Conservation (phyloP, 1,140 invertebrate genomes). For the Drosophila pachea region DNA sequence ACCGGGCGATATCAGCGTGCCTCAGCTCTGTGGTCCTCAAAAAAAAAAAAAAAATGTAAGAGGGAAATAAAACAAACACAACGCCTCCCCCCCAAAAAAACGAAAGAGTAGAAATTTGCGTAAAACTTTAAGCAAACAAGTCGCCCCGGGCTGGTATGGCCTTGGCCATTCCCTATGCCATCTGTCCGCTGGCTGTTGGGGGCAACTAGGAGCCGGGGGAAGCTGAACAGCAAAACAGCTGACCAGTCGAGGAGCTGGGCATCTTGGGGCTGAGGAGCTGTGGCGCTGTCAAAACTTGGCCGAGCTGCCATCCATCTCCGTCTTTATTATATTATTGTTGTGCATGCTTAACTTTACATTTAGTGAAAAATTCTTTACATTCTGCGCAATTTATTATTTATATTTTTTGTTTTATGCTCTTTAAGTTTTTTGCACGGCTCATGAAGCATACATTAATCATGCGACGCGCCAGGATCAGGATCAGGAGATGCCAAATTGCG, state of each 20-base stretch:
- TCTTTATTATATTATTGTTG: conserved; percentile 26
- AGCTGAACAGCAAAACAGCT: not conserved
- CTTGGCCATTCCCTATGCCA: conserved; percentile 24
- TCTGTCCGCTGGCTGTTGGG: conserved; percentile 1
- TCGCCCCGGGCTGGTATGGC: conserved; percentile 12
- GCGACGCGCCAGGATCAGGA: conserved; percentile 33
- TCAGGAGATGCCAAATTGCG: conserved; percentile 50
- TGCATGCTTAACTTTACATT: conserved; percentile 42
- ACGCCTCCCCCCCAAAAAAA: conserved; percentile 12
- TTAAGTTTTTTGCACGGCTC: conserved; percentile 26
- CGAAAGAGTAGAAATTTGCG: conserved; percentile 51
- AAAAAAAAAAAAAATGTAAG: not conserved
- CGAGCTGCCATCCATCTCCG: conserved; percentile 33
- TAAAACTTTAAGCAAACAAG: conserved; percentile 69
- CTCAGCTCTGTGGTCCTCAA: conserved; percentile 32
- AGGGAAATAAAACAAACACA: conserved; percentile 6
- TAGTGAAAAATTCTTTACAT: conserved; percentile 29
- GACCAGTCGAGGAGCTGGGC: not conserved
- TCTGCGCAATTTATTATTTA: conserved; percentile 8
- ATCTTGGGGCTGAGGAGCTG: not conserved
- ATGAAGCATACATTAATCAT: conserved; percentile 61
- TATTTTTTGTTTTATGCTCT: conserved; percentile 25
- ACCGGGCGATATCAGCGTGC: conserved; percentile 47
- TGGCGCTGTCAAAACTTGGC: conserved; percentile 34
- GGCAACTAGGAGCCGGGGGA: not conserved